phyloP scores from a whole-genome alignment of 2,797 vertebrate species.

The Dendrocincla fuliginosa region DNA sequence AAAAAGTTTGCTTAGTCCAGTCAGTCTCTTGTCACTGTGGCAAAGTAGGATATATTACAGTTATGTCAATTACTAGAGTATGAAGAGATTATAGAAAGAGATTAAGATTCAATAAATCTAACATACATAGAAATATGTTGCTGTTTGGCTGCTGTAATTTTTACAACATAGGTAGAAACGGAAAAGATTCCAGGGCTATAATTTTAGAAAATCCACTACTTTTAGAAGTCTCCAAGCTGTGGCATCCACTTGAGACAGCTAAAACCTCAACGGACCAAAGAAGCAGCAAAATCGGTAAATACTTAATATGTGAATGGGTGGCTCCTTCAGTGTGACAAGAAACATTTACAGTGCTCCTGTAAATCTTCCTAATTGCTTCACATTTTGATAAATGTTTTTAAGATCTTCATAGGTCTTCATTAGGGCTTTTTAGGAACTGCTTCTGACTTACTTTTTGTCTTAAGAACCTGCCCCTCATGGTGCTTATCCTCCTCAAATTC shows the following conservation, averaged over 20 bases:
- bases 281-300: not conserved
- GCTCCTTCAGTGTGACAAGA: not conserved
- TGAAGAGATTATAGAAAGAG: not conserved
- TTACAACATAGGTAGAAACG: not conserved
- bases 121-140: not conserved
- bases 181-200: not conserved
- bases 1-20: not conserved
- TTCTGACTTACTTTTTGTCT: not conserved
- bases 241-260: not conserved
- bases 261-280: not conserved
- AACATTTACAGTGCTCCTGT: not conserved
- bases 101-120: not conserved
- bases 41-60: not conserved
- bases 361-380: not conserved
- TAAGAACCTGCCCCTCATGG: not conserved
- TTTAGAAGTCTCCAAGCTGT: not conserved
- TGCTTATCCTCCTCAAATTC: not conserved
- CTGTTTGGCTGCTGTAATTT: not conserved
- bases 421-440: constrained; percentile 4
- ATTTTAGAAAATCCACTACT: not conserved
- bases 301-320: not conserved
- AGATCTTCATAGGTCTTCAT: not conserved
- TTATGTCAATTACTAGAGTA: not conserved
- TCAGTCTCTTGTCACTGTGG: not conserved
- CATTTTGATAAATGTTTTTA: constrained; percentile 20